phyloP scores from a whole-genome alignment of 2,113 vertebrate species.

The Microcebus lehilahytsara region DNA sequence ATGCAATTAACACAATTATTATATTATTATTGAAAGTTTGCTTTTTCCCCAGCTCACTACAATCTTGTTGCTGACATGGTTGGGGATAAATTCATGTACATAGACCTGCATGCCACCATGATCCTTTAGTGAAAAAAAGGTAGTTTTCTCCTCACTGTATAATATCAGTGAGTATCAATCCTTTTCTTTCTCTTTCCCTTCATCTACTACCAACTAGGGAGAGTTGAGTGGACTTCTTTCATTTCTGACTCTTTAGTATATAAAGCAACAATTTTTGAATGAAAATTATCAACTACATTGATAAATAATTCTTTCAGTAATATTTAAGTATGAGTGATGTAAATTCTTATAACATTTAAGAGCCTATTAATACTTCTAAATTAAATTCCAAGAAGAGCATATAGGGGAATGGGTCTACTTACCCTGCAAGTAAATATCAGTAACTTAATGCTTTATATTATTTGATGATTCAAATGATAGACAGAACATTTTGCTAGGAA shows the following conservation, averaged over 20 bases:
- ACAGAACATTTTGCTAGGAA: not conserved
- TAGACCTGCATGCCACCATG: not conserved
- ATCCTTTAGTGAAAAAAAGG: not conserved
- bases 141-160: not conserved
- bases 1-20: not conserved
- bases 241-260: not conserved
- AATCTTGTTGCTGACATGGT: not conserved
- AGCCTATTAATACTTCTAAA: not conserved
- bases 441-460: not conserved
- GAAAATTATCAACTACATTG: not conserved
- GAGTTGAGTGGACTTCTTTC: not conserved
- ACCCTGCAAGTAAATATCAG: not conserved
- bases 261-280: not conserved
- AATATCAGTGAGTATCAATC: not conserved
- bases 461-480: not conserved
- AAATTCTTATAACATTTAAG: constrained; percentile 8
- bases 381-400: constrained; percentile 3
- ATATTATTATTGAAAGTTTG: not conserved
- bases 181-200: not conserved
- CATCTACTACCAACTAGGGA: not conserved
- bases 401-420: not conserved
- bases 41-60: not conserved
- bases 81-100: not conserved
- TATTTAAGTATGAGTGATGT: not conserved
- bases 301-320: not conserved